A percentile compares a stretch with the other conserved stretches of the same genome.
Conservation (phyloP, 1,140 invertebrate genomes). For the Augochlora pura region DNA sequence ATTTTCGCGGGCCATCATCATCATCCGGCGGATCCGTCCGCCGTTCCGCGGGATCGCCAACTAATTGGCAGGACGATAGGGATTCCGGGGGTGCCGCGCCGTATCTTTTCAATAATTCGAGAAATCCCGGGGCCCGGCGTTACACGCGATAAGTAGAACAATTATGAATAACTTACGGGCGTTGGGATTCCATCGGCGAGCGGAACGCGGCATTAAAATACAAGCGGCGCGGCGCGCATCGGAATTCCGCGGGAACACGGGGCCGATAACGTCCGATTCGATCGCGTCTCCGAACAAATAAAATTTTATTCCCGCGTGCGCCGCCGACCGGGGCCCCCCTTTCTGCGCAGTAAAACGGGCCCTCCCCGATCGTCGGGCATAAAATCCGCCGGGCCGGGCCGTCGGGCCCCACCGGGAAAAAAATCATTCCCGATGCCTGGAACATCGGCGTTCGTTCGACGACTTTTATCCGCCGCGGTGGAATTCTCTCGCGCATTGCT, state of each 20-base stretch:
- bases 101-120: too few relatives aligned
- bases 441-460: not conserved
- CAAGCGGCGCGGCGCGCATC: not conserved
- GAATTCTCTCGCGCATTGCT: not conserved
- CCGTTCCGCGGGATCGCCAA: too few relatives aligned
- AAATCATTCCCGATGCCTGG: not conserved
- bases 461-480: not conserved
- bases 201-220: not conserved
- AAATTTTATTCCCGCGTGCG: not conserved
- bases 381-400: not conserved
- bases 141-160: not conserved
- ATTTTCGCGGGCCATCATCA: too few relatives aligned
- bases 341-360: not conserved
- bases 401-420: not conserved
- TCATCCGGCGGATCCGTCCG: too few relatives aligned
- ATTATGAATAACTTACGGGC: not conserved
- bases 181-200: not conserved
- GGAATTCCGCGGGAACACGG: not conserved
- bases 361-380: not conserved
- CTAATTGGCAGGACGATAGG: too few relatives aligned
- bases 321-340: too few relatives aligned
- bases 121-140: too few relatives aligned
- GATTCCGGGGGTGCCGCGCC: too few relatives aligned
- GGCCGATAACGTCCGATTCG: not conserved
- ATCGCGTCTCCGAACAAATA: slow-evolving; percentile 3